These are phyloP conservation scores for Microcebus ravelobensis DNA, from an alignment of 2,113 vertebrate genomes.

Conservation along the genomic window DNA sequence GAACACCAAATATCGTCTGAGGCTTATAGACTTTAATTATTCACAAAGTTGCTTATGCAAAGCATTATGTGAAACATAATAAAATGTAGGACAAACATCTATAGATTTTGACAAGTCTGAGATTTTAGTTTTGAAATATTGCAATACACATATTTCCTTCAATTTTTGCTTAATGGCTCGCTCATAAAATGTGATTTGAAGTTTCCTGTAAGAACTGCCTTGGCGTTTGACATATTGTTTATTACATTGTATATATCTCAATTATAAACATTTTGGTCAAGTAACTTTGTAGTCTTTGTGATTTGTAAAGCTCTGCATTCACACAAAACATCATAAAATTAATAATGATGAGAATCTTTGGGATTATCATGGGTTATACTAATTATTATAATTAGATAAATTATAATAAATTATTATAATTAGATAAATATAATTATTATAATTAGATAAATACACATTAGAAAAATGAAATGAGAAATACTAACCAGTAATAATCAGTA, in stretches of 20 bases:
- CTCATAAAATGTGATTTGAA: neutral
- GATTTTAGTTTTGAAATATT: neutral
- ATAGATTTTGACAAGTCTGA: neutral
- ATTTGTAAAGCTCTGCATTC: neutral
- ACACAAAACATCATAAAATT: neutral
- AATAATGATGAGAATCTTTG: neutral
- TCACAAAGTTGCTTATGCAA: neutral
- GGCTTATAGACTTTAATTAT: neutral
- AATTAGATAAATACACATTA: neutral
- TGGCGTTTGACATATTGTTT: neutral
- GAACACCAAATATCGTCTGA: neutral
- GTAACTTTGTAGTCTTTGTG: neutral
- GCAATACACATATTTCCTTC: neutral
- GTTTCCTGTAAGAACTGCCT: neutral
- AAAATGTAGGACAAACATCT: neutral
- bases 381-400: neutral
- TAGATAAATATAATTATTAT: neutral
- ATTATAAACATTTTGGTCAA: neutral
- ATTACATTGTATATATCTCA: neutral
- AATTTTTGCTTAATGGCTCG: slow-evolving; percentile 19
- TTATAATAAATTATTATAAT: neutral
- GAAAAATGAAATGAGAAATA: neutral
- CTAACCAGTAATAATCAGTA: neutral
- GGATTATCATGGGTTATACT: neutral
- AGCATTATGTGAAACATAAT: neutral